These are phyloP conservation scores for Bothrops jararaca DNA, from an alignment of 2,113 vertebrate species.

Conservation along the genomic window DNA sequence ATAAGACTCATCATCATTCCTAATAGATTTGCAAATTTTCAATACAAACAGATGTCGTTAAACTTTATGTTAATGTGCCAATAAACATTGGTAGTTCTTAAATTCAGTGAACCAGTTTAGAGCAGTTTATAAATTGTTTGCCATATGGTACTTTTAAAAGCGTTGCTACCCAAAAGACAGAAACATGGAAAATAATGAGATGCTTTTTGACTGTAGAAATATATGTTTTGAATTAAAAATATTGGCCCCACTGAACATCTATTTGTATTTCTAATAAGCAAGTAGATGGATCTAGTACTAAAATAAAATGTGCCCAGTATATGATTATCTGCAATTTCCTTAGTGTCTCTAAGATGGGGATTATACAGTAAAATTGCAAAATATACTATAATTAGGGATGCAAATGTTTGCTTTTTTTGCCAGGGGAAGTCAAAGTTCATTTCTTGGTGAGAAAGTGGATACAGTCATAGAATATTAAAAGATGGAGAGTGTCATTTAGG, in stretches of 20 bases:
- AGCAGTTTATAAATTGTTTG: constrained; percentile 14
- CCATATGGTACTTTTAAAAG: constrained; percentile 18
- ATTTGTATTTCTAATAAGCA: not conserved
- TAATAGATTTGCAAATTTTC: constrained; percentile 8
- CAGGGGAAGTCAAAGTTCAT: not conserved
- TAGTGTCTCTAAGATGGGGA: not conserved
- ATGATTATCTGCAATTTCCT: constrained; percentile 3
- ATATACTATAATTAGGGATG: not conserved
- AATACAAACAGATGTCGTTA: not conserved
- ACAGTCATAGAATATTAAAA: not conserved
- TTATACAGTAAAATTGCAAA: not conserved
- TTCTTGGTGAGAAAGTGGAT: not conserved
- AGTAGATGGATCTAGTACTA: not conserved
- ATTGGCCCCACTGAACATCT: not conserved
- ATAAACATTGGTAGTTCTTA: not conserved
- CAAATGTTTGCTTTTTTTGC: not conserved
- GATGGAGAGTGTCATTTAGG: not conserved
- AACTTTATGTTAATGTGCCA: constrained; percentile 7
- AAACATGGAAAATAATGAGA: not conserved
- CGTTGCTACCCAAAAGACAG: fast-evolving
- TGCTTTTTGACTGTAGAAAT: constrained; percentile 4
- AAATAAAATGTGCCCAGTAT: not conserved
- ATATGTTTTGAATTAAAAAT: constrained; percentile 17
- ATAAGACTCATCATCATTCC: not conserved
- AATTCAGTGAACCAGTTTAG: constrained; percentile 10